These are phyloP conservation scores for Dromius quadrimaculatus DNA, from an alignment of 2,888 invertebrate genomes.

Conservation along the genomic window DNA sequence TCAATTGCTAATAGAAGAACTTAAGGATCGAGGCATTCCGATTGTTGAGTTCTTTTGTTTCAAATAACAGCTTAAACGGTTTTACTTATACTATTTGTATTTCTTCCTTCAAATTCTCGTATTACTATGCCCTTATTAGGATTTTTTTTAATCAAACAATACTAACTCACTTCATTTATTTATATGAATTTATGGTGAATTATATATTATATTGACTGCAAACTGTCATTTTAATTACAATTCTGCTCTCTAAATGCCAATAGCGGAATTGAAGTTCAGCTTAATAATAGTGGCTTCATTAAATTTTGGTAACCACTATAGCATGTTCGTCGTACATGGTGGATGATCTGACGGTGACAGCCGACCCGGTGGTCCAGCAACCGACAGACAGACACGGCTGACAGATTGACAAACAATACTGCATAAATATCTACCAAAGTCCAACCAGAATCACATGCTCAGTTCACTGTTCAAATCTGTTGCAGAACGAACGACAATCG, in stretches of 20 bases:
- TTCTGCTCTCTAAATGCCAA: too few species aligned
- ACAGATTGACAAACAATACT: constrained; percentile 52
- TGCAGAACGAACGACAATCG: too few species aligned
- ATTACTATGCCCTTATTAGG: too few species aligned
- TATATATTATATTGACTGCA: too few species aligned
- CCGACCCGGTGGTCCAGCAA: constrained; percentile 48
- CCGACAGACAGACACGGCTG: constrained; percentile 45
- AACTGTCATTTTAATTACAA: too few species aligned
- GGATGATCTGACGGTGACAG: constrained; percentile 42
- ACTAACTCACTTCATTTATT: too few species aligned
- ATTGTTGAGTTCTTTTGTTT: constrained; percentile 6
- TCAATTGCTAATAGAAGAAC: constrained; percentile 15
- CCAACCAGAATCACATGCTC: background rate
- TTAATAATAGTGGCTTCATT: too few species aligned
- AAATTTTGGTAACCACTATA: constrained; percentile 11
- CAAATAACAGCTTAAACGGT: background rate
- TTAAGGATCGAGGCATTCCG: background rate
- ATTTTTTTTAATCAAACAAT: too few species aligned
- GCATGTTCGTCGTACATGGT: background rate
- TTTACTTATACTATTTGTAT: background rate
- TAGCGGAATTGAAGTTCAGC: too few species aligned
- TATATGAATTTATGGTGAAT: too few species aligned
- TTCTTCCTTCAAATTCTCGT: too few species aligned
- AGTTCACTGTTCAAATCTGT: background rate
- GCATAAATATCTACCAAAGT: constrained; percentile 48